A percentile compares a stretch with the other conserved stretches of the same genome.
These are phyloP conservation scores for Sebastiscus albofasciatus DNA, from an alignment of 2,797 vertebrate genomes.

Conservation along the genomic window DNA sequence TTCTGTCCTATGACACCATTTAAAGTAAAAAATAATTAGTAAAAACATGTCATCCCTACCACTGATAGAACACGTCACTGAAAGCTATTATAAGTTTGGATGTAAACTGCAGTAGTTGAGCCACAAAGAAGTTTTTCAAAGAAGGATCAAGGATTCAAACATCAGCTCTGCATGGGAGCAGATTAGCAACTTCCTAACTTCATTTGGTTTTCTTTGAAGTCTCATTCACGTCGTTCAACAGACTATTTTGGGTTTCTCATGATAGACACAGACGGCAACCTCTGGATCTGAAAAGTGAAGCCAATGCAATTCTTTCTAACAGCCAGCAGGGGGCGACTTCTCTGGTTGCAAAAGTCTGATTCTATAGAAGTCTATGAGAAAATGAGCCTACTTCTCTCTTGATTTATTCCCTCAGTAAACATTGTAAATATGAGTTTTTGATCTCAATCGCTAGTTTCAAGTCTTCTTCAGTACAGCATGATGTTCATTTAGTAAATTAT, in stretches of 20 bases:
- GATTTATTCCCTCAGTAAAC: no score
- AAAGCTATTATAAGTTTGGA: neutral
- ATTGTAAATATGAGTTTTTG: no score
- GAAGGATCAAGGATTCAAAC: neutral
- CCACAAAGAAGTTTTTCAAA: neutral
- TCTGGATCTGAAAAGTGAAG: neutral
- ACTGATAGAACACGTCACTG: neutral
- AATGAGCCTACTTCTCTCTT: no score
- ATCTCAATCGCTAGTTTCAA: no score
- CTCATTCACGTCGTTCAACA: constrained; percentile 1
- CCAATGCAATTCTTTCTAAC: no score
- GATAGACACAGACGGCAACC: neutral
- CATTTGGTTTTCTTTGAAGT: constrained; percentile 39
- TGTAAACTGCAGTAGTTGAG: neutral
- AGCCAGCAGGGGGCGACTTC: no score
- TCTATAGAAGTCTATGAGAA: no score
- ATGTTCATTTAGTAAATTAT: no score
- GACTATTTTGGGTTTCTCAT: constrained; percentile 15
- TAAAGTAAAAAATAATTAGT: neutral
- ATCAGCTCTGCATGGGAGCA: neutral
- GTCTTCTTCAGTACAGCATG: no score
- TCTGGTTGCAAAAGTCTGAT: no score
- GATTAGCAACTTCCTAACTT: neutral
- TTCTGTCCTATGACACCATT: neutral
- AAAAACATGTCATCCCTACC: neutral